phyloP scores from a whole-genome alignment of 2,113 vertebrate species.

The Herpetotheres cachinnans region DNA sequence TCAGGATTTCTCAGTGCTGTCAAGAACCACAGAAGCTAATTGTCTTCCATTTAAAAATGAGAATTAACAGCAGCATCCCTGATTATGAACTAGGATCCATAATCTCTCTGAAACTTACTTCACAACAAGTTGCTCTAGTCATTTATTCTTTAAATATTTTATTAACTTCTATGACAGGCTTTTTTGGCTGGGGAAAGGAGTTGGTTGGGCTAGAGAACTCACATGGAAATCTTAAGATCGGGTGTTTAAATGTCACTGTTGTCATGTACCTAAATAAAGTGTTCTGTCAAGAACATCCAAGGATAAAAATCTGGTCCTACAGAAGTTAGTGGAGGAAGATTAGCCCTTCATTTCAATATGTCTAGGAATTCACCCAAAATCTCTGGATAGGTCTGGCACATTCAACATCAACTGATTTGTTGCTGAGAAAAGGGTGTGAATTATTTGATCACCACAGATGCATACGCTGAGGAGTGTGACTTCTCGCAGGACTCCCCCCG shows the following conservation, averaged over 20 bases:
- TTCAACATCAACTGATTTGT: background rate
- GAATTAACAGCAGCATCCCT: background rate
- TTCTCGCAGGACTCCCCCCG: background rate
- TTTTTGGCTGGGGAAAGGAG: background rate
- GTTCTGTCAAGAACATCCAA: background rate
- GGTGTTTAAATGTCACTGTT: slow-evolving; percentile 48
- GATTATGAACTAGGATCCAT: background rate
- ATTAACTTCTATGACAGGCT: background rate
- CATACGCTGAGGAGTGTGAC: background rate
- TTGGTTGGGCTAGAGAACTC: background rate
- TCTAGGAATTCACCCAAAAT: slow-evolving; percentile 16
- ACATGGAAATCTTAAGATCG: background rate
- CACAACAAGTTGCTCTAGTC: background rate
- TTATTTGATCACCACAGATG: background rate
- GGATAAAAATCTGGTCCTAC: slow-evolving; percentile 17
- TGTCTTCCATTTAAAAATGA: background rate
- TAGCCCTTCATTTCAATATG: background rate
- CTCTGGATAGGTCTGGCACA: slow-evolving; percentile 4
- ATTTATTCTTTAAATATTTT: background rate
- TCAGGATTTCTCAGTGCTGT: background rate
- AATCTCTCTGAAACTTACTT: background rate
- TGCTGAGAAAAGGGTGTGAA: background rate
- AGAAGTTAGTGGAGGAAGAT: background rate
- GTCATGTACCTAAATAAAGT: background rate
- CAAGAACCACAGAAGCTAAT: background rate